Evolutionary conservation across 2,113 vertebrate species (phyloP).

Genomic region (Gambusia affinis): DNA sequence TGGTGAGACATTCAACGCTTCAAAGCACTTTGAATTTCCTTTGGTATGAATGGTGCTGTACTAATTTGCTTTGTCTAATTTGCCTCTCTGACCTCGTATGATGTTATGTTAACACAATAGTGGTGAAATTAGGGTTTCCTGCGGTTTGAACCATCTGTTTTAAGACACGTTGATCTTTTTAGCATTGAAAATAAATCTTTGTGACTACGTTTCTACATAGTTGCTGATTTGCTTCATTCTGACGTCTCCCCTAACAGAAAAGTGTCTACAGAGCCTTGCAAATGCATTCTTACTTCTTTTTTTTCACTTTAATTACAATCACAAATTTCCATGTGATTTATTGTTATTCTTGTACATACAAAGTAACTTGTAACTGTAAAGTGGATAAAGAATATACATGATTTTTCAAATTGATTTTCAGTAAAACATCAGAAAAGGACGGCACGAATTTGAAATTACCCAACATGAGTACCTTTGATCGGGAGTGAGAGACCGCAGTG

Average conservation of each 20-base stretch:
- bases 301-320: too few species aligned
- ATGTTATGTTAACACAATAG: conserved; percentile 19
- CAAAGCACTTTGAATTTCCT: too few species aligned
- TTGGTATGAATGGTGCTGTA: too few species aligned
- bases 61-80: conserved; percentile 4
- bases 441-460: too few species aligned
- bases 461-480: too few species aligned
- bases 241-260: not conserved
- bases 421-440: too few species aligned
- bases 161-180: conserved; percentile 18
- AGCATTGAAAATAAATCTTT: conserved; percentile 10
- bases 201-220: conserved; percentile 2
- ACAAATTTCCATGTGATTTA: not conserved
- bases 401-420: too few species aligned
- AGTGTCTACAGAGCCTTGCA: not conserved
- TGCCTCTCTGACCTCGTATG: conserved; percentile 12
- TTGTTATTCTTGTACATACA: not conserved
- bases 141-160: conserved; percentile 33
- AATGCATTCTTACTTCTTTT: too few species aligned
- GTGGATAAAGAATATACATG: too few species aligned
- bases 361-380: not conserved
- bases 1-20: too few species aligned
- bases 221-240: not conserved
- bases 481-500: too few species aligned
- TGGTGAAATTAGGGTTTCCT: conserved; percentile 21